Evolutionary conservation across 2,888 invertebrate species (phyloP), one percentile per base, ranked within the genome.

Genomic region (Frankliniella fusca): DNA sequence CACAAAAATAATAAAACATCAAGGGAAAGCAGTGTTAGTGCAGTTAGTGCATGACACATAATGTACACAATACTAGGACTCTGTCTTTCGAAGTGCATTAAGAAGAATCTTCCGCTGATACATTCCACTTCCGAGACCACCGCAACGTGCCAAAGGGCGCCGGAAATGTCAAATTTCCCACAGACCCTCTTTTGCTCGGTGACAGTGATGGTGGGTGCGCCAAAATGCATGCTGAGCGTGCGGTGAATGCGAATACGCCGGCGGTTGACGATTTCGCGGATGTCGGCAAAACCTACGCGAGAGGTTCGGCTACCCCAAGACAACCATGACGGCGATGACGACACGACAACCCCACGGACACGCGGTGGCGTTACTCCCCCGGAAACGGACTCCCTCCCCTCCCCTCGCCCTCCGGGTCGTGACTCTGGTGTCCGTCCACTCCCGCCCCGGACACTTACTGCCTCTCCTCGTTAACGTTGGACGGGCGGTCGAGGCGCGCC

Each of bases 401-500:
- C 12, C 54, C 54, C 15, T 12, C 54, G 15, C 54, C 15, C 20
- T 15, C 20, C 54, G 0, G 15, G 15, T 5, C 54, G 54, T 54
- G 54, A 1, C 10, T 20, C 54, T 15, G 12, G 20, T 9, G 11
- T 20, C 61, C 70, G 48, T 49, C 79, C 79, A 61, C 81, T n/a
- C n/a, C n/a, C 81, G 49, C 80, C 80, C 54, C 38, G 38, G 79
- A n/a, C 85, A 93, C 95, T 93, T 93, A 95, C 95, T 94, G 93
- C 86, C 93, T 92, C 86, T 94, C 93, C 86, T 92, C 93, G 82
- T 92, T 91, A 83, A 85, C 70, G 81, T 84, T 84, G 82, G 85
- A 84, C 84, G 93, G 87, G 84, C 91, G 89, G 70, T 76, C 70
- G 11, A 76, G 70, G 23, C 70, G 70, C 11, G 70, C 10, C 86